A percentile compares a stretch with the other conserved stretches of the same genome.
Conservation (phyloP, 1,140 invertebrate genomes). For the Lepidurus packardi region DNA sequence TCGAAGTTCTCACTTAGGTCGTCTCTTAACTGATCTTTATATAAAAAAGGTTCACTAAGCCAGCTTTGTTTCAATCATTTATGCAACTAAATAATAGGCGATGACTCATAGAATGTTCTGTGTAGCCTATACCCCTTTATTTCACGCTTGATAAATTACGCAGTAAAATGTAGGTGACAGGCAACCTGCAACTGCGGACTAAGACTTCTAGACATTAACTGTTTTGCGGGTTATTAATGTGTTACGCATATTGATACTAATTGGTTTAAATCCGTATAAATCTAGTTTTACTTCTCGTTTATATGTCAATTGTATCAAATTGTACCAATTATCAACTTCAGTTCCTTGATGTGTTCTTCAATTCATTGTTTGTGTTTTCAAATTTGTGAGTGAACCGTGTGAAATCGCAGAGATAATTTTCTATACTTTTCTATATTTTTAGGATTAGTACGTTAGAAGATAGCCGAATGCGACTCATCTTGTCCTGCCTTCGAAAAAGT, state of each 20-base stretch:
- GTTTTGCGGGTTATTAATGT: no score
- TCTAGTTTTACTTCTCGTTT: no score
- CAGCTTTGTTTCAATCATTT: neutral
- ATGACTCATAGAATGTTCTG: neutral
- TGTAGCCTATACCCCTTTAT: neutral
- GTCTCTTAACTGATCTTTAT: neutral
- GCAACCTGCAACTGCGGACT: no score
- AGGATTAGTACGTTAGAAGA: neutral
- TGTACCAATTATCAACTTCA: no score
- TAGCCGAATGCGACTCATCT: neutral
- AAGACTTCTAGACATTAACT: no score
- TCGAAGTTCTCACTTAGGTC: neutral
- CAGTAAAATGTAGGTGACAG: neutral
- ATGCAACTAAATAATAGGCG: neutral
- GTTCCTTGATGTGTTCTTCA: no score
- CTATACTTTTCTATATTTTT: neutral
- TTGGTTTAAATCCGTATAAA: no score
- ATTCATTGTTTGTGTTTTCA: no score
- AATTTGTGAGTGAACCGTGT: no score
- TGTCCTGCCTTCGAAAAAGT: neutral
- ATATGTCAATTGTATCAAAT: no score
- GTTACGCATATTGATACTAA: no score
- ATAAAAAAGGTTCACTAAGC: constrained; percentile 4
- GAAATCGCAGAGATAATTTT: neutral
- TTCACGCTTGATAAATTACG: neutral